A percentile compares a stretch with the other conserved stretches of the same genome.
phyloP scores from a whole-genome alignment of 2,888 invertebrate species.

The Athripsodes cinereus region DNA sequence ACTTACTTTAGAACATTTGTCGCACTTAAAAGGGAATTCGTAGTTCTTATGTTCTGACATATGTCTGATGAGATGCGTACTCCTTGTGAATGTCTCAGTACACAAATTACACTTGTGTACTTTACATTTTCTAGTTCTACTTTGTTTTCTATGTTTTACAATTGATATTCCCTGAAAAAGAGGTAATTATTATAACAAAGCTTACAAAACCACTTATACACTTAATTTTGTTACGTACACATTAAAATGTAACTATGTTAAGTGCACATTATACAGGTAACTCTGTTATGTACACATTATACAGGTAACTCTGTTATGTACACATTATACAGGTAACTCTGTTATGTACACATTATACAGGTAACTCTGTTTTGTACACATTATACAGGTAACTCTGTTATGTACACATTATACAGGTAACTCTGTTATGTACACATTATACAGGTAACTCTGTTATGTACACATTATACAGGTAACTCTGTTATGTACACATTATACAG shows the following conservation, averaged over 20 bases:
- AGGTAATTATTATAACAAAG: no score
- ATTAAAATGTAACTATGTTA: no score
- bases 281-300: no score
- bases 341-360: no score
- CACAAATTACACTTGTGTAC: conserved; percentile 39
- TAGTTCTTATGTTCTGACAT: conserved; percentile 41
- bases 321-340: not conserved
- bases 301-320: not conserved
- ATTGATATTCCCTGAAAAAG: not conserved
- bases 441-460: no score
- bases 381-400: no score
- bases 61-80: conserved; percentile 37
- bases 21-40: conserved; percentile 46
- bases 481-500: not conserved
- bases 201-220: no score
- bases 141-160: conserved; percentile 1
- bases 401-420: no score
- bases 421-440: no score
- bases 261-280: not conserved
- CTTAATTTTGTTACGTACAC: no score
- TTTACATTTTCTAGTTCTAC: conserved; percentile 15
- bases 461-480: not conserved
- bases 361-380: no score
- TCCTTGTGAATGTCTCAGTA: conserved; percentile 36
- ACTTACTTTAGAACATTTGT: conserved; percentile 45